A percentile compares a stretch with the other conserved stretches of the same genome.
Conservation (phyloP, 2,113 vertebrate genomes). For the Labrus mixtus region DNA sequence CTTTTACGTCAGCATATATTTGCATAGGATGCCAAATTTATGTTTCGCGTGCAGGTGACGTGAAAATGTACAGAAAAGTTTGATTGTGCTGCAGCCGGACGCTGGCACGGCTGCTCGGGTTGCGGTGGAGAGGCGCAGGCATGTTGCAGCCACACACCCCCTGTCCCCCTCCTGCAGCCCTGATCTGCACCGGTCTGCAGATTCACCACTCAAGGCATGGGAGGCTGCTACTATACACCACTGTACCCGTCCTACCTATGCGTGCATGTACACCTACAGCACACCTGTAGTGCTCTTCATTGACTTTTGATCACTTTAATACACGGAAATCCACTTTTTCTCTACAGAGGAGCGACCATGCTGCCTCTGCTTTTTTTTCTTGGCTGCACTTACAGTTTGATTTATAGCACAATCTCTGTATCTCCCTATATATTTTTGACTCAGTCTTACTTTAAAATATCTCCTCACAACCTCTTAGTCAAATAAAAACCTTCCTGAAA, state of each 20-base stretch:
- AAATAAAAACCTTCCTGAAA: no score
- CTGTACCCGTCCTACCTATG: not conserved
- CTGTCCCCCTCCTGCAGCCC: slow-evolving; percentile 35
- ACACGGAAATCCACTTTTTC: not conserved
- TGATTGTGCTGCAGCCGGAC: slow-evolving; percentile 9
- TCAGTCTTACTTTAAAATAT: no score
- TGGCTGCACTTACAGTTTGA: no score
- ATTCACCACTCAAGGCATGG: slow-evolving; percentile 8
- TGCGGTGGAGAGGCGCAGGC: slow-evolving; percentile 29
- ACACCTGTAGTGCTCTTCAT: not conserved
- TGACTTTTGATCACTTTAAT: slow-evolving; percentile 12
- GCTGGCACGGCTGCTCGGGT: slow-evolving; percentile 29
- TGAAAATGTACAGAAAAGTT: slow-evolving; percentile 73
- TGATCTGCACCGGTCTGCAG: slow-evolving; percentile 12
- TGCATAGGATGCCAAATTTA: slow-evolving; percentile 92
- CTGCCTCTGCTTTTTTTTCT: not conserved
- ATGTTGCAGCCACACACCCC: slow-evolving; percentile 32
- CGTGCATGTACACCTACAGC: not conserved
- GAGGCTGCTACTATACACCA: slow-evolving; percentile 4
- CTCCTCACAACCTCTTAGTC: no score
- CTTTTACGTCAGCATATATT: slow-evolving; percentile 94
- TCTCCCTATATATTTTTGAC: no score
- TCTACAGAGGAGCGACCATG: not conserved
- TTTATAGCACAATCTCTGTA: no score
- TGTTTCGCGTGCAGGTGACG: slow-evolving; percentile 83